phyloP scores from a whole-genome alignment of 2,888 invertebrate species.

The Frankliniella intonsa region DNA sequence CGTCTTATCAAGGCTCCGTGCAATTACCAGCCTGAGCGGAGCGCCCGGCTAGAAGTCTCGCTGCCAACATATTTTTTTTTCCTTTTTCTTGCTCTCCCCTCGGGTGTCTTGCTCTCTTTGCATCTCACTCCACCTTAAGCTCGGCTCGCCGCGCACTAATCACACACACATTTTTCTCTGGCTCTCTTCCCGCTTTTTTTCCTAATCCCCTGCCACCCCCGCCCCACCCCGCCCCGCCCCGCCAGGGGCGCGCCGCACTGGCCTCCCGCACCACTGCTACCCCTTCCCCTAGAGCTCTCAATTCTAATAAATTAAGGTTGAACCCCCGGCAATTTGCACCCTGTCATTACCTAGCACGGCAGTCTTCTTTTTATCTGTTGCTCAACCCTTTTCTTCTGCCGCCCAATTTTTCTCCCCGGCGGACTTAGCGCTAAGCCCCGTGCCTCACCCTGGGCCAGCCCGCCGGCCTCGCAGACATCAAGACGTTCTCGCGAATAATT shows the following conservation, averaged over 20 bases:
- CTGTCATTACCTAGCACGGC: constrained; percentile 1
- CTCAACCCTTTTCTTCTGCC: neutral
- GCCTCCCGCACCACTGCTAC: neutral
- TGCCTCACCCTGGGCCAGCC: neutral
- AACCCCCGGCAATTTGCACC: constrained; percentile 22
- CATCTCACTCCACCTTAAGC: constrained; percentile 5
- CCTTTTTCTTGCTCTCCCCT: no score
- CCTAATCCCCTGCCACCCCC: neutral
- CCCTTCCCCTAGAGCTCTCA: neutral
- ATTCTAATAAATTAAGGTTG: constrained; percentile 18
- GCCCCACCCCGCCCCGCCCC: neutral
- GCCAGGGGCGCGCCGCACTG: neutral
- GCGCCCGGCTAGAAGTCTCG: no score
- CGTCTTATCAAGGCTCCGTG: no score
- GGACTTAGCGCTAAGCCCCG: constrained; percentile 5
- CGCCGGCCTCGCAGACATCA: neutral
- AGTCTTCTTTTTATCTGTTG: constrained; percentile 2
- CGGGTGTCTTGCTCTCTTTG: neutral
- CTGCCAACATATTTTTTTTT: no score
- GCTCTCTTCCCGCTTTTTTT: neutral
- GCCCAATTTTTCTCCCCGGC: neutral
- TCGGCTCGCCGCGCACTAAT: constrained; percentile 18
- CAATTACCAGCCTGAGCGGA: no score
- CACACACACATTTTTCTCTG: constrained; percentile 20
- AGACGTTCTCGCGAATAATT: neutral